phyloP scores from a whole-genome alignment of 2,888 invertebrate species.

The Athalia cordata region DNA sequence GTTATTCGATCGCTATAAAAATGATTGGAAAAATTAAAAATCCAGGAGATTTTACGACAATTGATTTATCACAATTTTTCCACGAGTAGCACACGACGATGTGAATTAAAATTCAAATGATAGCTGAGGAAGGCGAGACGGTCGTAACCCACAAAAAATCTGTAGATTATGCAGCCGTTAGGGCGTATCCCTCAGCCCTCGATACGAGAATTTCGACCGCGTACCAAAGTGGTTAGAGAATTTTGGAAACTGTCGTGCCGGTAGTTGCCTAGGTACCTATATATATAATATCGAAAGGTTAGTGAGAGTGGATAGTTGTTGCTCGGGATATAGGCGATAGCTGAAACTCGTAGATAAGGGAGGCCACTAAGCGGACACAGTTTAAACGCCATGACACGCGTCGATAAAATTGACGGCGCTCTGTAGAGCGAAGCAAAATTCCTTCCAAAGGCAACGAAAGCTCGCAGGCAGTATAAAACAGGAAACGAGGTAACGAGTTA shows the following conservation, averaged over 20 bases:
- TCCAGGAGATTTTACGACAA: no score
- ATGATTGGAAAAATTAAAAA: no score
- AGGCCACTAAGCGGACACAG: background rate
- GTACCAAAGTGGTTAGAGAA: no score
- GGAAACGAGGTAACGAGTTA: constrained; percentile 14
- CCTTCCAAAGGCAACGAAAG: background rate
- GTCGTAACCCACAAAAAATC: no score
- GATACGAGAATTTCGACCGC: no score
- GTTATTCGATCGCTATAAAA: no score
- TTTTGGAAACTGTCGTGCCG: background rate
- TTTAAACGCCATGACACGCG: constrained; percentile 25
- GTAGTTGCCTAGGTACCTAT: background rate
- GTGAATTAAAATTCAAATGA: background rate
- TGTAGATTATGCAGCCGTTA: no score
- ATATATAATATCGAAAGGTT: background rate
- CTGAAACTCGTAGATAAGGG: constrained; percentile 41
- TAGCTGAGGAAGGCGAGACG: no score
- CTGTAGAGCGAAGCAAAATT: constrained; percentile 15
- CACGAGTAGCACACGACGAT: background rate
- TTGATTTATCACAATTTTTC: background rate
- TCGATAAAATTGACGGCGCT: constrained; percentile 16
- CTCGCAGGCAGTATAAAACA: background rate
- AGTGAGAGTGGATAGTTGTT: background rate
- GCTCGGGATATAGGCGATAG: constrained; percentile 2
- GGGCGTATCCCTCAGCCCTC: no score